Conservation (phyloP, 2,888 invertebrate genomes). For the Drosophila siamana region DNA sequence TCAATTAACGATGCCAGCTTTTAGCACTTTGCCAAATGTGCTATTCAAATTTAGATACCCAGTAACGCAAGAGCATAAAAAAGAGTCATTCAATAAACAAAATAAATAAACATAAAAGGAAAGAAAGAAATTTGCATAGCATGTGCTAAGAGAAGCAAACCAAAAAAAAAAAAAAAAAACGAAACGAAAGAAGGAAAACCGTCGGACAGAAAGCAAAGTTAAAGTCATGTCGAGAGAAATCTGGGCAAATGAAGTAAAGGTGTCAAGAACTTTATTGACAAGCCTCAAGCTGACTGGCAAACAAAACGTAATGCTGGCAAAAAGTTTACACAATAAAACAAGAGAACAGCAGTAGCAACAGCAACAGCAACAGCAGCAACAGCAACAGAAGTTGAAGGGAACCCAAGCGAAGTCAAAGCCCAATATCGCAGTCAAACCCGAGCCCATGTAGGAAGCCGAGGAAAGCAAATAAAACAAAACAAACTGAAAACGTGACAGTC, state of each 20-base stretch:
- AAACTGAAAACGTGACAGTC: conserved; percentile 74
- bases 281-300: conserved; percentile 60
- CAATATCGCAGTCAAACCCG: conserved; percentile 14
- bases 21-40: neutral
- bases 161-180: conserved; percentile 1
- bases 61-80: conserved; percentile 14
- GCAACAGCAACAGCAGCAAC: neutral
- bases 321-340: conserved; percentile 53
- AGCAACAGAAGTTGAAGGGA: conserved; percentile 14
- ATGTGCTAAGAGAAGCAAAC: conserved; percentile 38
- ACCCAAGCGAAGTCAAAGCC: conserved; percentile 3
- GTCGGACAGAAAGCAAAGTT: conserved; percentile 62
- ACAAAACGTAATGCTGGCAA: conserved; percentile 53
- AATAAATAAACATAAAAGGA: conserved; percentile 17
- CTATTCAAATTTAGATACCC: conserved; percentile 9
- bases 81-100: conserved; percentile 23
- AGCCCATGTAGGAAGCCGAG: conserved; percentile 54
- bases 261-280: conserved; percentile 81
- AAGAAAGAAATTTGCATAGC: conserved; percentile 51
- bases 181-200: conserved; percentile 28
- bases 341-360: conserved; percentile 15
- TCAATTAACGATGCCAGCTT: neutral
- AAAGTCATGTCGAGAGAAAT: conserved; percentile 75
- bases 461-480: conserved; percentile 71
- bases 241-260: conserved; percentile 79